Percentiles rank a stretch among this genome's conserved stretches.
Conservation (phyloP, 64 coral and sea anemone species). For the Montipora cactus region DNA sequence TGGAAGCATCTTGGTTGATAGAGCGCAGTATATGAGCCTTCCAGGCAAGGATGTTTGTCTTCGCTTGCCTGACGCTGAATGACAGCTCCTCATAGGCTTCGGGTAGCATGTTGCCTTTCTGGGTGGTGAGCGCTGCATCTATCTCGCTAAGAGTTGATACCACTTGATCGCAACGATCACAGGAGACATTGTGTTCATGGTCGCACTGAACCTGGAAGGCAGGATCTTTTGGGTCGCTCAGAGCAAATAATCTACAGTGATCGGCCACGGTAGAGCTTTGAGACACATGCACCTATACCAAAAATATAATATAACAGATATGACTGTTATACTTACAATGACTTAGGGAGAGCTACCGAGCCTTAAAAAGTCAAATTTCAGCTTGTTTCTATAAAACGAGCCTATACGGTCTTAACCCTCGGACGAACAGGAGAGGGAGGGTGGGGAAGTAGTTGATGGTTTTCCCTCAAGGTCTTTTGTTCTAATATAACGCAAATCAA, state of each 20-base stretch:
- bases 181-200: neutral
- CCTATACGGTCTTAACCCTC: neutral
- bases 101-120: neutral
- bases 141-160: neutral
- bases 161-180: neutral
- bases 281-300: neutral
- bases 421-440: neutral
- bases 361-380: neutral
- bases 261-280: neutral
- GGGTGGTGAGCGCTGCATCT: neutral
- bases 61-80: no score
- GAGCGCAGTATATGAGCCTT: slow-evolving; percentile 3
- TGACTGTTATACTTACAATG: neutral
- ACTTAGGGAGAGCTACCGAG: neutral
- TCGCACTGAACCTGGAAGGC: neutral
- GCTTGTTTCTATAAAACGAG: neutral
- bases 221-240: neutral
- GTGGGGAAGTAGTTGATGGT: no score
- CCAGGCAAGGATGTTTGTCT: neutral
- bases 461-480: no score
- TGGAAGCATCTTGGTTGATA: slow-evolving; percentile 28
- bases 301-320: neutral
- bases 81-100: no score
- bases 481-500: no score
- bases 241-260: neutral